These are phyloP conservation scores for Aptenodytes forsteri DNA, from an alignment of 2,113 vertebrate genomes.

Conservation along the genomic window DNA sequence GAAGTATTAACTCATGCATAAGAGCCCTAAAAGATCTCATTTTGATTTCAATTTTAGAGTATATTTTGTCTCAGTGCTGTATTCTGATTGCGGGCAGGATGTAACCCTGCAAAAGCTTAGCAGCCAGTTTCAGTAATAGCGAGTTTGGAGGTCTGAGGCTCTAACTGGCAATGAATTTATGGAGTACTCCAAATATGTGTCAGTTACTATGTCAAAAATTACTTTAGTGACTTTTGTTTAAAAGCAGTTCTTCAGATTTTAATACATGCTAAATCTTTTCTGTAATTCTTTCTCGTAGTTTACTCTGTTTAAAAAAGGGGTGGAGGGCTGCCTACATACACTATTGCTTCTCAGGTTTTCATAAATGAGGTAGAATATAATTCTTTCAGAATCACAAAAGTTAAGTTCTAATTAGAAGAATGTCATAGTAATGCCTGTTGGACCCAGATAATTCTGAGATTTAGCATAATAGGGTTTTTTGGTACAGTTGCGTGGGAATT, in stretches of 20 bases:
- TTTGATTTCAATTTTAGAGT: not conserved
- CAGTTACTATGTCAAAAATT: not conserved
- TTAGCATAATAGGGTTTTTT: not conserved
- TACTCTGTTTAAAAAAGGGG: not conserved
- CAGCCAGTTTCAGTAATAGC: not conserved
- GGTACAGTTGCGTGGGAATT: not conserved
- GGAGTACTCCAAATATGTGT: not conserved
- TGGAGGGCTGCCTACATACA: not conserved
- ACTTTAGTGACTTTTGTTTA: not conserved
- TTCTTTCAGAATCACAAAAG: not conserved
- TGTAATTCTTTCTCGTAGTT: not conserved
- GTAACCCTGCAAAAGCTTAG: not conserved
- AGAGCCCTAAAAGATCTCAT: not conserved
- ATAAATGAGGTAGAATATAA: not conserved
- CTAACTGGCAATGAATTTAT: not conserved
- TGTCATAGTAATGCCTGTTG: not conserved
- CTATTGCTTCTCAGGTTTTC: not conserved
- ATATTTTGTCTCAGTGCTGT: not conserved
- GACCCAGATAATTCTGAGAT: not conserved
- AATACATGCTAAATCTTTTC: not conserved
- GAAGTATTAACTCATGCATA: not conserved
- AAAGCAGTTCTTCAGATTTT: not conserved
- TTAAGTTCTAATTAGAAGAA: not conserved
- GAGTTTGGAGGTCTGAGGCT: not conserved
- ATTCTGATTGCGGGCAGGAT: fast-evolving